Evolutionary conservation across 2,888 invertebrate species (phyloP).

Genomic region (Beris morrisii): DNA sequence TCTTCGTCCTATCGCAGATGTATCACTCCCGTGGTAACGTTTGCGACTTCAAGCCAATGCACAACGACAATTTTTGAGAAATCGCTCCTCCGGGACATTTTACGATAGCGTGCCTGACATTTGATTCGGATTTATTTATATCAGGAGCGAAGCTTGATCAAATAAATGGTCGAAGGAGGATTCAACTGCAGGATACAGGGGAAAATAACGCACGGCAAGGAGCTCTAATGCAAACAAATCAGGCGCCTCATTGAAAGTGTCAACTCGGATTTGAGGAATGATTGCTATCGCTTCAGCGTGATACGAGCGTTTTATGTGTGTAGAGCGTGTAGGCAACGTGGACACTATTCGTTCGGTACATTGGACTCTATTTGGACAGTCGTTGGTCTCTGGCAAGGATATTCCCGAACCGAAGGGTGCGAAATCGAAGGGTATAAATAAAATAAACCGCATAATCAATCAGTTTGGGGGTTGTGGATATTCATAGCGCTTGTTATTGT

Average conservation of each 20-base stretch:
- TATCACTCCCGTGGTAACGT: slow-evolving; percentile 32
- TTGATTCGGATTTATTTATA: slow-evolving; percentile 31
- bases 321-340: no score
- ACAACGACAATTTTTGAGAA: slow-evolving; percentile 38
- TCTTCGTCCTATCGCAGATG: slow-evolving; percentile 21
- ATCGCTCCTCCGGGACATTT: slow-evolving; percentile 35
- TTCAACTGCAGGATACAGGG: neutral
- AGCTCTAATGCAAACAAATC: slow-evolving; percentile 30
- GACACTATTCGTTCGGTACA: no score
- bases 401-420: neutral
- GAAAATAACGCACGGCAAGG: neutral
- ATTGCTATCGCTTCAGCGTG: slow-evolving; percentile 4
- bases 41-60: slow-evolving; percentile 23
- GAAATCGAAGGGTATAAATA: slow-evolving; percentile 14
- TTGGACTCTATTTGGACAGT: no score
- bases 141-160: slow-evolving; percentile 26
- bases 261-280: slow-evolving; percentile 24
- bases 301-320: no score
- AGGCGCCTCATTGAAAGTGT: slow-evolving; percentile 30
- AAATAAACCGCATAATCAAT: slow-evolving; percentile 8
- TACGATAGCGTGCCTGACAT: slow-evolving; percentile 28
- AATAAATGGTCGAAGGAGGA: slow-evolving; percentile 21
- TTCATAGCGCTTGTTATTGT: no score
- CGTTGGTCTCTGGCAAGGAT: neutral
- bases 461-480: neutral